These are phyloP conservation scores for Rafetus swinhoei DNA, from an alignment of 2,113 vertebrate species.

Conservation along the genomic window DNA sequence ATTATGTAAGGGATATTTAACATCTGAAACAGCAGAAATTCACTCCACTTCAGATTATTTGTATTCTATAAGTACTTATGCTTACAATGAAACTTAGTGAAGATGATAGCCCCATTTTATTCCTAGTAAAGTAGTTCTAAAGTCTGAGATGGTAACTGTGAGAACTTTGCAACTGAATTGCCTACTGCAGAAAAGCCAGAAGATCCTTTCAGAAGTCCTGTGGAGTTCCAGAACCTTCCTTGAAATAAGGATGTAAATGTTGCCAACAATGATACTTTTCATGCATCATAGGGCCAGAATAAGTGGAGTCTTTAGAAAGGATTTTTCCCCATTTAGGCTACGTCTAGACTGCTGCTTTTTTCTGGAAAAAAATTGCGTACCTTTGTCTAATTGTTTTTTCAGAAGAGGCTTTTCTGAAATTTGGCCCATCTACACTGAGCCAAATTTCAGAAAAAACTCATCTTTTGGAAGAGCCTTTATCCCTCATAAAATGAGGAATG, in stretches of 20 bases:
- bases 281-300: conserved; percentile 34
- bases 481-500: too few species aligned
- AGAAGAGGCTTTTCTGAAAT: too few species aligned
- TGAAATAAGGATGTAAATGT: conserved; percentile 32
- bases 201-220: conserved; percentile 52
- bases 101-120: background rate
- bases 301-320: conserved; percentile 33
- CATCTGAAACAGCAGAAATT: background rate
- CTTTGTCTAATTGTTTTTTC: too few species aligned
- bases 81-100: background rate
- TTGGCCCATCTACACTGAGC: too few species aligned
- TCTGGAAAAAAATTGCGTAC: too few species aligned
- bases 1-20: background rate
- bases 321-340: background rate
- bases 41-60: conserved; percentile 23
- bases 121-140: conserved; percentile 3
- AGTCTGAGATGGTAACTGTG: background rate
- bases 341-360: too few species aligned
- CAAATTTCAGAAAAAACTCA: too few species aligned
- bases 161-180: conserved; percentile 59
- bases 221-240: conserved; percentile 38
- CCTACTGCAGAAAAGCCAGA: background rate
- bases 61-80: conserved; percentile 55
- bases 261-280: conserved; percentile 40
- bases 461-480: too few species aligned